phyloP scores from a whole-genome alignment of 2,888 invertebrate genomes.

The Heliconius aoede region DNA sequence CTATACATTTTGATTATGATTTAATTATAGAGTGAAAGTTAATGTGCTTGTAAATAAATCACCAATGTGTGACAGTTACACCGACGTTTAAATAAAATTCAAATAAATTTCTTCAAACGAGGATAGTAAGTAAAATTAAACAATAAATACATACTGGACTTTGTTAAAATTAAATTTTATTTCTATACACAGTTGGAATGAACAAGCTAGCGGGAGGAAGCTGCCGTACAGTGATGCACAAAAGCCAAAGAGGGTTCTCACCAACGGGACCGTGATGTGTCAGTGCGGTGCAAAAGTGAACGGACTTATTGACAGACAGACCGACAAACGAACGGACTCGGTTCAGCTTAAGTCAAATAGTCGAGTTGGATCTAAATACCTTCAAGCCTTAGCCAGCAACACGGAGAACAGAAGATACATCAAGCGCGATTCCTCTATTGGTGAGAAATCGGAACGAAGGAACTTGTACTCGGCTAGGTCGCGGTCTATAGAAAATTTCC shows the following conservation, averaged over 20 bases:
- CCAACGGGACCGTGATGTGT: slow-evolving; percentile 76
- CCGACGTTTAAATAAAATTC: not conserved
- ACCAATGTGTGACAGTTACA: too few relatives aligned
- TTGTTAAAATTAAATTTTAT: slow-evolving; percentile 43
- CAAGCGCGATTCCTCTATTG: slow-evolving; percentile 73
- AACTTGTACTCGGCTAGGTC: slow-evolving; percentile 70
- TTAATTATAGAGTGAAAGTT: not conserved
- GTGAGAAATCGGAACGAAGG: slow-evolving; percentile 67
- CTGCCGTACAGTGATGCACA: slow-evolving; percentile 83
- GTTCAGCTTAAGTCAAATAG: slow-evolving; percentile 74
- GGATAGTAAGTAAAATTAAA: not conserved
- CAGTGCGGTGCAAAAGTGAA: slow-evolving; percentile 78
- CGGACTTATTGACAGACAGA: slow-evolving; percentile 63
- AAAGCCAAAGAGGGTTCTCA: slow-evolving; percentile 78
- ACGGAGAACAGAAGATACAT: slow-evolving; percentile 64
- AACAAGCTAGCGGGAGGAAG: slow-evolving; percentile 80
- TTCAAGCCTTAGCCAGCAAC: slow-evolving; percentile 74
- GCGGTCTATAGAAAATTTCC: slow-evolving; percentile 80
- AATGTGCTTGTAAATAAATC: too few relatives aligned
- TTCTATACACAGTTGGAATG: slow-evolving; percentile 77
- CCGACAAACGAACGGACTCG: slow-evolving; percentile 62
- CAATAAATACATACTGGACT: not conserved
- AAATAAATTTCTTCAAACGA: not conserved
- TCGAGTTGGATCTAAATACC: slow-evolving; percentile 77
- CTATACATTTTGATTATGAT: not conserved